These are phyloP conservation scores for Oscheius sp. DNA, from an alignment of 2,888 invertebrate species.

Conservation along the genomic window DNA sequence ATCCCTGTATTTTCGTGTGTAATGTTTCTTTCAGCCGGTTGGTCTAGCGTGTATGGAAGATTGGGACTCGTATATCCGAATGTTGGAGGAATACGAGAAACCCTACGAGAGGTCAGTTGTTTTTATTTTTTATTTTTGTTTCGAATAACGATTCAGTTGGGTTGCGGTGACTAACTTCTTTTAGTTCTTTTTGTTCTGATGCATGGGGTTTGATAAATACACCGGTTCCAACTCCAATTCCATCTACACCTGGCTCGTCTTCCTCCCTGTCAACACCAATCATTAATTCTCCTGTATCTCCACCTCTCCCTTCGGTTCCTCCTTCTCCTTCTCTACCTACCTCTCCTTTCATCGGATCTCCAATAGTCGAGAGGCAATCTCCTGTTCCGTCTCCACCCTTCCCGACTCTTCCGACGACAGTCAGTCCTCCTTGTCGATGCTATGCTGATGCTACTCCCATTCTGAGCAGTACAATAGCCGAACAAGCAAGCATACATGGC, in stretches of 20 bases:
- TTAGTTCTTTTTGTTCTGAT: conserved; percentile 6
- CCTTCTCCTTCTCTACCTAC: background rate
- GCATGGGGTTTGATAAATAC: conserved; percentile 16
- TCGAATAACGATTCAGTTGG: background rate
- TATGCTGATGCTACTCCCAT: conserved; percentile 17
- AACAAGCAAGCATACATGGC: background rate
- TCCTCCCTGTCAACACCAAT: background rate
- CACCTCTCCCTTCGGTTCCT: conserved; percentile 18
- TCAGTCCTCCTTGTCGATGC: conserved; percentile 19
- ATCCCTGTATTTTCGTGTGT: background rate
- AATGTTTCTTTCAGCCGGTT: conserved; percentile 57
- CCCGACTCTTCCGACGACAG: background rate
- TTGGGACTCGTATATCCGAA: conserved; percentile 66
- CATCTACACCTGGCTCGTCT: conserved; percentile 2
- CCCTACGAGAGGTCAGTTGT: conserved; percentile 41
- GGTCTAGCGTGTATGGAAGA: conserved; percentile 68
- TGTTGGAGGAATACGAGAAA: conserved; percentile 61
- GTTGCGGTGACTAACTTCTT: conserved; percentile 5
- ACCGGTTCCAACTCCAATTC: conserved; percentile 2
- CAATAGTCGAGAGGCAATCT: background rate
- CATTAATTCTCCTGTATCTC: background rate
- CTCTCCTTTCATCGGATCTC: background rate
- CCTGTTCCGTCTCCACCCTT: conserved; percentile 19
- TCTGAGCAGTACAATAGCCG: background rate
- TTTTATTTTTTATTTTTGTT: background rate